Percentiles rank a stretch among this genome's conserved stretches.
phyloP scores from a whole-genome alignment of 2,888 invertebrate species.

The Cyaniris semiargus region DNA sequence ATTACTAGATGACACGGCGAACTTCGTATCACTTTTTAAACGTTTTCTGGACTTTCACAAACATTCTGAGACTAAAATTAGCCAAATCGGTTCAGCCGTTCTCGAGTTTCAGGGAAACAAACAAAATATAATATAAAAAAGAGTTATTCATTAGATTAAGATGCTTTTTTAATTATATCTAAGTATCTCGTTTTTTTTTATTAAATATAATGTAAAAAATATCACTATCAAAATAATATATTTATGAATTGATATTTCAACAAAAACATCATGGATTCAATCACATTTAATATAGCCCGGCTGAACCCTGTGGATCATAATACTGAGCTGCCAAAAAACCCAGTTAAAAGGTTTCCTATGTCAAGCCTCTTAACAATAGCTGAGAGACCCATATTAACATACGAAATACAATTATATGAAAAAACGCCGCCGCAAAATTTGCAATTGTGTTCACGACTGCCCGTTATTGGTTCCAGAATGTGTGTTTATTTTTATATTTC shows the following conservation, averaged over 20 bases:
- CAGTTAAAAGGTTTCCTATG: conserved; percentile 24
- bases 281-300: background rate
- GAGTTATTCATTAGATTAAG: no score
- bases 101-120: no score
- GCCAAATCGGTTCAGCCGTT: no score
- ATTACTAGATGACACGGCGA: no score
- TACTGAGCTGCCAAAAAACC: background rate
- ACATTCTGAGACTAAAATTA: no score
- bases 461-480: background rate
- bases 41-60: no score
- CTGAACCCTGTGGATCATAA: conserved; percentile 4
- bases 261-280: background rate
- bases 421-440: background rate
- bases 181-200: no score
- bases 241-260: background rate
- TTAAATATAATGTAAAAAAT: no score
- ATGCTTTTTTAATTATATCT: no score
- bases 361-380: conserved; percentile 6
- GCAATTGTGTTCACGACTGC: background rate
- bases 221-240: background rate
- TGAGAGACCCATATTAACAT: conserved; percentile 15
- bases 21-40: no score
- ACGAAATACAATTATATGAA: conserved; percentile 14
- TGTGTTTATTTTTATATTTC: conserved; percentile 1
- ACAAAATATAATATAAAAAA: no score